Percentiles rank a stretch among this genome's conserved stretches.
Evolutionary conservation across 2,888 invertebrate species (phyloP).

Genomic region (Drosophila monieri): DNA sequence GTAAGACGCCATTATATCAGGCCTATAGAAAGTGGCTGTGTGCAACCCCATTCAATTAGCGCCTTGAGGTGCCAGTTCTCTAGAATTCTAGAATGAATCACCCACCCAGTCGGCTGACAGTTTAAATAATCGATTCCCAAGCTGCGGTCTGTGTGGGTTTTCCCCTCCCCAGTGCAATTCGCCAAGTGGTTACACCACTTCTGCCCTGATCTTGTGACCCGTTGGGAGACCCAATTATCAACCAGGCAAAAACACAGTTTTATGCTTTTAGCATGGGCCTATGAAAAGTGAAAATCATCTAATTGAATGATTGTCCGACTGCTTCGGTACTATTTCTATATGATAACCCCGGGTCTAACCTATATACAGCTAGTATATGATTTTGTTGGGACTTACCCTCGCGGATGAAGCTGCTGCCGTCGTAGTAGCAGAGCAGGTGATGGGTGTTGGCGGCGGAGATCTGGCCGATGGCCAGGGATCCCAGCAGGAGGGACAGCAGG

Average conservation of each 20-base stretch:
- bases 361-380: background rate
- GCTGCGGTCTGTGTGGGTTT: constrained; percentile 26
- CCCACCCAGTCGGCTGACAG: constrained; percentile 42
- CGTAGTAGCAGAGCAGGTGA: constrained; percentile 80
- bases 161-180: constrained; percentile 24
- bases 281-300: constrained; percentile 52
- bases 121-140: constrained; percentile 50
- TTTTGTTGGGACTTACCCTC: constrained; percentile 76
- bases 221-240: constrained; percentile 10
- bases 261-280: constrained; percentile 42
- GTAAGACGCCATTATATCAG: background rate
- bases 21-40: constrained; percentile 78
- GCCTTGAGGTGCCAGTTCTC: constrained; percentile 26
- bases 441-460: constrained; percentile 53
- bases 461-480: constrained; percentile 64
- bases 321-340: too few species aligned
- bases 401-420: constrained; percentile 78
- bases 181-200: constrained; percentile 28
- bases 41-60: constrained; percentile 50
- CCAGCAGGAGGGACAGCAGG: constrained; percentile 71
- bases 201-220: constrained; percentile 45
- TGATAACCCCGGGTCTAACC: constrained; percentile 43
- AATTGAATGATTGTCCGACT: constrained; percentile 16
- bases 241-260: background rate
- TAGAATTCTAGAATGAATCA: constrained; percentile 26